Percentiles rank a stretch among this genome's conserved stretches.
Evolutionary conservation across 2,888 invertebrate genomes (phyloP).

Genomic region (Bombylius discolor): DNA sequence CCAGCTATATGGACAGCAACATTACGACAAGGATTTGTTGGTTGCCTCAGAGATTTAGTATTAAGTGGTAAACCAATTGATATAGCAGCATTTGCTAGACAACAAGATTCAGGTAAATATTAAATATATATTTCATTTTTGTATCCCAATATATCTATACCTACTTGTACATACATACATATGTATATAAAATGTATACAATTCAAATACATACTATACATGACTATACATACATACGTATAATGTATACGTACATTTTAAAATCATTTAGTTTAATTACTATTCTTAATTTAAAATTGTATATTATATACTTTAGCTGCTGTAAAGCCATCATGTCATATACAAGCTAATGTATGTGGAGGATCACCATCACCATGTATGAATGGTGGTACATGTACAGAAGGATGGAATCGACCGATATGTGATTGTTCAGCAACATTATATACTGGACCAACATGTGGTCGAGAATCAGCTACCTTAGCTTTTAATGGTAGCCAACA

Average conservation of each 20-base stretch:
- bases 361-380: conserved; percentile 77
- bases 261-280: too few relatives aligned
- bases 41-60: conserved; percentile 80
- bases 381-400: conserved; percentile 75
- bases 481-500: conserved; percentile 83
- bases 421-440: conserved; percentile 86
- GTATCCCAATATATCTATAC: neutral
- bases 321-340: conserved; percentile 78
- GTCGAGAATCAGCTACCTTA: conserved; percentile 76
- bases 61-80: conserved; percentile 81
- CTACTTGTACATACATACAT: neutral
- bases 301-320: conserved; percentile 47
- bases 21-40: conserved; percentile 81
- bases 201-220: neutral
- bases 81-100: conserved; percentile 73
- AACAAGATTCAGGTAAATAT: conserved; percentile 70
- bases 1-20: conserved; percentile 84
- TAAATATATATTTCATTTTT: neutral
- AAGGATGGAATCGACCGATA: conserved; percentile 90
- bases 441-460: conserved; percentile 84
- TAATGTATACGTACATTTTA: too few relatives aligned
- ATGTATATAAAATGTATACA: too few relatives aligned
- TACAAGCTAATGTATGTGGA: conserved; percentile 64
- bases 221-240: too few relatives aligned
- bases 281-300: neutral